Conservation (phyloP, 2,113 vertebrate species). For the Thamnaconus septentrionalis region DNA sequence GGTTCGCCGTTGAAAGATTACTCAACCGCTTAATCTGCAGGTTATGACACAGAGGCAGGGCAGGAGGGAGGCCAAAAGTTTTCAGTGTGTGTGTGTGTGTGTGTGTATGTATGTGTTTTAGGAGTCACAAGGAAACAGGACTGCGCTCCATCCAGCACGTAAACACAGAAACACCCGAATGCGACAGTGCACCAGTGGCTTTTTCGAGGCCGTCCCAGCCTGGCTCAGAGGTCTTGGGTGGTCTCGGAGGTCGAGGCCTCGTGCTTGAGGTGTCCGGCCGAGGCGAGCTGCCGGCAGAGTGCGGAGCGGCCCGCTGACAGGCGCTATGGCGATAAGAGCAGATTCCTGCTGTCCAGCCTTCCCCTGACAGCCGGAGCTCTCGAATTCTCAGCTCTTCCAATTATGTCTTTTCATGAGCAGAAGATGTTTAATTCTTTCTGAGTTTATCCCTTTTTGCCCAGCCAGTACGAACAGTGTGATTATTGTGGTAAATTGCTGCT, state of each 20-base stretch:
- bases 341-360: background rate
- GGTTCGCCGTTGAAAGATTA: slow-evolving; percentile 54
- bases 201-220: too few relatives aligned
- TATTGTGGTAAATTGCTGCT: too few relatives aligned
- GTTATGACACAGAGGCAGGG: slow-evolving; percentile 42
- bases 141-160: background rate
- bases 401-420: too few relatives aligned
- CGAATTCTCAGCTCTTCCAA: background rate
- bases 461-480: too few relatives aligned
- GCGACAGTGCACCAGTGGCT: background rate
- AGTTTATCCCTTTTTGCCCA: background rate
- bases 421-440: too few relatives aligned
- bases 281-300: slow-evolving; percentile 7
- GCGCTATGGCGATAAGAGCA: background rate
- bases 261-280: slow-evolving; percentile 10
- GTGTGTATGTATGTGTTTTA: background rate
- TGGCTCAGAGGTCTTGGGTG: background rate
- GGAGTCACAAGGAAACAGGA: background rate
- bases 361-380: background rate
- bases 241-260: slow-evolving; percentile 5
- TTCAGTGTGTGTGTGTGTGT: slow-evolving; percentile 5
- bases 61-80: slow-evolving; percentile 3
- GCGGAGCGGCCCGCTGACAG: background rate
- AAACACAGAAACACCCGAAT: slow-evolving; percentile 10
- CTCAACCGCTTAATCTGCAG: slow-evolving; percentile 57